Evolutionary conservation across 2,113 vertebrate species (phyloP), one percentile per base, ranked within the genome.

Genomic region (Lathamus discolor): DNA sequence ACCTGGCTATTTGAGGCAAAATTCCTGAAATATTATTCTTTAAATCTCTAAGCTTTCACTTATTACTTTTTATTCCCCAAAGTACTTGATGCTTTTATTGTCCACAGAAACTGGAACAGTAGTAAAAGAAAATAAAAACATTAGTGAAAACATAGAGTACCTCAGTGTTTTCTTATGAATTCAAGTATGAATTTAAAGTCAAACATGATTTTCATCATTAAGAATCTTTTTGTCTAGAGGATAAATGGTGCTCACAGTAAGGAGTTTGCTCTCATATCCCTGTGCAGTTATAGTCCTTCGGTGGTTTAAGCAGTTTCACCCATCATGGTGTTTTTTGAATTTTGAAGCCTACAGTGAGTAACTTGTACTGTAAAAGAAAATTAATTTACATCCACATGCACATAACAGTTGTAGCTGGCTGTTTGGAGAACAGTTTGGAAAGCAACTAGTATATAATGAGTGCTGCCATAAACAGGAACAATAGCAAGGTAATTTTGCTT

Each of bases 1-100:
- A 88, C 28, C 55, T 88, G 69, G 92, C 94, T 88, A 93, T 94
- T 70, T 86, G 75, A 90, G 93, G 94, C 89, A 97, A 95, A 93
- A 37, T 95, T 57, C 72, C 94, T 96, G 79, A 41, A 64, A 94
- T 81, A 54, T 61, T 83, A 75, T 27, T 64, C 81, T 94, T 77
- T 94, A 80, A 91, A 43, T 91, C 44, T 88, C 83, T 90, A 92
- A 90, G 91, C 41, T 96, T 95, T 92, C 55, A 57, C 82, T 95
- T 90, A 57, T 57, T 86, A 87, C 41, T 35, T 77, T 88, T 84
- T 80, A 87, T 86, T 64, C 66, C 41, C 49, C 88, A 61, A 72
- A 43, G 9, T 88, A 72, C 78, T 72, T 46, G 31, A 73, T 77
- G 18, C 69, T 85, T 93, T 88, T 92, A 67, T 54, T 86, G 68